A percentile compares a stretch with the other conserved stretches of the same genome.
Evolutionary conservation across 2,113 vertebrate species (phyloP).

Genomic region (Pionites leucogaster): DNA sequence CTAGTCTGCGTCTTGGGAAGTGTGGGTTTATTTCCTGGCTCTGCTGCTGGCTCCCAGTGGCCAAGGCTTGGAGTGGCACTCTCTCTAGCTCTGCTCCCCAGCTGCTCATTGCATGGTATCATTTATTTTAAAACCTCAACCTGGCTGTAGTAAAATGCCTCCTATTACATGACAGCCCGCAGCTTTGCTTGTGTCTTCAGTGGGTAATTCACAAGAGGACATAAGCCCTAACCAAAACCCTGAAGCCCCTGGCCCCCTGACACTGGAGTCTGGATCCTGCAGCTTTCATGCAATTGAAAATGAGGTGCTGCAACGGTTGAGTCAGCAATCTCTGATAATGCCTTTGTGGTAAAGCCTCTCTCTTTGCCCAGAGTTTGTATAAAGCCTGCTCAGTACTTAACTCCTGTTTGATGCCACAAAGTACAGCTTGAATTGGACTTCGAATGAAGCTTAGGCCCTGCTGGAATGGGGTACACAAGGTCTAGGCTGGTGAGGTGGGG

Average conservation of each 20-base stretch:
- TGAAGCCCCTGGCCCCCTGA: neutral
- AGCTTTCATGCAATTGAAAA: conserved; percentile 45
- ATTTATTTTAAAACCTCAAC: conserved; percentile 53
- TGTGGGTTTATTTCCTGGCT: conserved; percentile 43
- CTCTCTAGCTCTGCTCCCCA: neutral
- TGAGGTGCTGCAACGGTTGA: conserved; percentile 31
- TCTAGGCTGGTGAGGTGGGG: neutral
- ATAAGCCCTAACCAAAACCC: neutral
- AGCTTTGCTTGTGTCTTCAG: neutral
- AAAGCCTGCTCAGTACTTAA: conserved; percentile 34
- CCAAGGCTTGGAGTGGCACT: neutral
- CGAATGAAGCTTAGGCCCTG: neutral
- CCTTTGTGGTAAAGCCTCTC: conserved; percentile 44
- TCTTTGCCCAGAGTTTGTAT: neutral
- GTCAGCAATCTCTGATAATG: conserved; percentile 31
- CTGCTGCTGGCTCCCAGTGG: neutral
- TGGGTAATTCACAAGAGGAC: conserved; percentile 26
- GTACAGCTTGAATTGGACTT: neutral
- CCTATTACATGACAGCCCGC: neutral
- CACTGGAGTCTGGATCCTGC: neutral
- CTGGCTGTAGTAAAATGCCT: neutral
- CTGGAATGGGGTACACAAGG: neutral
- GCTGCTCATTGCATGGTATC: conserved; percentile 6
- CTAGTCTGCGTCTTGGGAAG: neutral
- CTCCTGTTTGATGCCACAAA: conserved; percentile 39